Evolutionary conservation across 2,113 vertebrate genomes (phyloP).

Genomic region (Gadus macrocephalus): DNA sequence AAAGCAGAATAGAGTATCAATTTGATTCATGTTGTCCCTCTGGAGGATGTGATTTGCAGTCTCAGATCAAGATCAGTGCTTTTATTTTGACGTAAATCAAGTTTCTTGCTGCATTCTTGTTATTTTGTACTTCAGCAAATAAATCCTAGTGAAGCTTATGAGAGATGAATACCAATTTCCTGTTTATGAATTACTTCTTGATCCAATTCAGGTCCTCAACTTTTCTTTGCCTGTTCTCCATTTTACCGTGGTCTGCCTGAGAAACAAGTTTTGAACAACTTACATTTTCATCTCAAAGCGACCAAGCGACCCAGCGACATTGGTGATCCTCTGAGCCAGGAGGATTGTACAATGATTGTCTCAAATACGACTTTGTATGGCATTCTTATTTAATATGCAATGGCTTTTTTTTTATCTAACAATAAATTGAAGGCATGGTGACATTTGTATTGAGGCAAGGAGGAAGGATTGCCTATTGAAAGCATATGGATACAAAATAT

Average conservation of each 20-base stretch:
- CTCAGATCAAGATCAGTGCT: conserved; percentile 41
- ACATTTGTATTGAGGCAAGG: conserved; percentile 47
- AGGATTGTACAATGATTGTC: conserved; percentile 12
- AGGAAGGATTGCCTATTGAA: conserved; percentile 60
- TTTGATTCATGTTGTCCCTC: no score
- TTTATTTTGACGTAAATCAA: conserved; percentile 42
- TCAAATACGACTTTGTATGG: conserved; percentile 23
- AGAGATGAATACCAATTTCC: conserved; percentile 65
- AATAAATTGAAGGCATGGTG: conserved; percentile 30
- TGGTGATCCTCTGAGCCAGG: conserved; percentile 17
- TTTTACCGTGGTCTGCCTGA: conserved; percentile 21
- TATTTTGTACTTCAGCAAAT: conserved; percentile 40
- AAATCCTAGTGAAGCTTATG: conserved; percentile 54
- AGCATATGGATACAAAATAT: conserved; percentile 51
- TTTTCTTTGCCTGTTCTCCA: conserved; percentile 25
- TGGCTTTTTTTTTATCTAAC: conserved; percentile 25
- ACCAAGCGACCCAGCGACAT: conserved; percentile 16
- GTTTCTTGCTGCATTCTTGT: conserved; percentile 51
- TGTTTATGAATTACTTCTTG: conserved; percentile 51
- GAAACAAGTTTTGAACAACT: neutral
- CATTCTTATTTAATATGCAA: conserved; percentile 44
- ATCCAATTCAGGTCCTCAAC: conserved; percentile 32
- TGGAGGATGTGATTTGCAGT: neutral
- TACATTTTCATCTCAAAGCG: conserved; percentile 11
- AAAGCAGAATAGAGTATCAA: neutral